Evolutionary conservation across 2,113 vertebrate genomes (phyloP).

Genomic region (Irena cyanogastra): DNA sequence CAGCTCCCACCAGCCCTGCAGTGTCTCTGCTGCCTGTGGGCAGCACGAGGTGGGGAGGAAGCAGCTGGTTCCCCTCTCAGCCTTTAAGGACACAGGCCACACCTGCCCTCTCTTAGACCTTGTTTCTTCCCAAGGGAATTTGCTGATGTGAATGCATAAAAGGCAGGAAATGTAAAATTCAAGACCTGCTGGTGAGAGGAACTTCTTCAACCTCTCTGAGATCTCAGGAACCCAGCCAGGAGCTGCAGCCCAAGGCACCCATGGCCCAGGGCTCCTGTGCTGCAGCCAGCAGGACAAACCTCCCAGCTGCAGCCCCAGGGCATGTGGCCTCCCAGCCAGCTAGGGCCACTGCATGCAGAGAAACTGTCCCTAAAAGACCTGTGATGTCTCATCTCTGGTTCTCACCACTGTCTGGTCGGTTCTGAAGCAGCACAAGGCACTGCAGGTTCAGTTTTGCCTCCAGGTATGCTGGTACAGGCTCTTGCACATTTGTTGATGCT

Average conservation of each 20-base stretch:
- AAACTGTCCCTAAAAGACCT: not conserved
- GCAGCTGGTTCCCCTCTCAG: not conserved
- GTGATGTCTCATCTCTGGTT: not conserved
- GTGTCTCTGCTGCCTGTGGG: not conserved
- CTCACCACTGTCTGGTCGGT: not conserved
- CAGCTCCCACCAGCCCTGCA: not conserved
- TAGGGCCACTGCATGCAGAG: not conserved
- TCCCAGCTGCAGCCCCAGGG: not conserved
- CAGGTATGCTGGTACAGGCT: not conserved
- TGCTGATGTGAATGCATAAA: not conserved
- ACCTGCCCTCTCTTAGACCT: not conserved
- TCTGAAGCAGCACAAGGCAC: not conserved
- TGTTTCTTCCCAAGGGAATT: not conserved
- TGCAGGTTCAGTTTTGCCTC: not conserved
- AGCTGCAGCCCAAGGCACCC: not conserved
- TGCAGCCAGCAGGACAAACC: not conserved
- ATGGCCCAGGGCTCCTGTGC: not conserved
- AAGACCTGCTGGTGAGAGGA: not conserved
- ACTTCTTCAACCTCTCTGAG: not conserved
- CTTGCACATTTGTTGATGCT: not conserved
- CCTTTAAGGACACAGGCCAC: not conserved
- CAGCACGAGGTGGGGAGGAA: not conserved
- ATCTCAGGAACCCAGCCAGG: not conserved
- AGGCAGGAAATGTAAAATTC: conserved; percentile 11
- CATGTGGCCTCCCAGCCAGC: not conserved